These are phyloP conservation scores for Orbicella faveolata DNA, from an alignment of 64 coral and sea anemone genomes.

Conservation along the genomic window DNA sequence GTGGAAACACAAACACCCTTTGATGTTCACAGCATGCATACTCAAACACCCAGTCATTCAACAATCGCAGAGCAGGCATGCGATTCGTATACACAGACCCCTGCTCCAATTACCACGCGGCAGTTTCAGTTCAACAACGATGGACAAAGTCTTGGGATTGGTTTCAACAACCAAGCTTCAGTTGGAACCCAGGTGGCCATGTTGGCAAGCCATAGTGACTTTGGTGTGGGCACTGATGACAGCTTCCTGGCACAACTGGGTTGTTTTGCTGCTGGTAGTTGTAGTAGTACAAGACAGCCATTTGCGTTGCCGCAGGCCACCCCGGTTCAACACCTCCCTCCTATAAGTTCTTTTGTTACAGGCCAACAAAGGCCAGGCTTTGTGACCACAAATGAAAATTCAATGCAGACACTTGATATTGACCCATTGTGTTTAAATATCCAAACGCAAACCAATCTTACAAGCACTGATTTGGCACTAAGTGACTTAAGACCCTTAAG, in stretches of 20 bases:
- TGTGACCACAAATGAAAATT: constrained; percentile 35
- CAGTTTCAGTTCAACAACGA: constrained; percentile 24
- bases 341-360: constrained; percentile 19
- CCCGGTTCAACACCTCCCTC: neutral
- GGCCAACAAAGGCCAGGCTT: neutral
- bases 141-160: neutral
- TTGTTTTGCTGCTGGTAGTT: neutral
- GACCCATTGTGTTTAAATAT: constrained; percentile 18
- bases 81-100: constrained; percentile 34
- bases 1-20: constrained; percentile 29
- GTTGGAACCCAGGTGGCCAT: constrained; percentile 56
- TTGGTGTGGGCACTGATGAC: constrained; percentile 39
- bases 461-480: constrained; percentile 39
- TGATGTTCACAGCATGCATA: constrained; percentile 17
- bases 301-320: constrained; percentile 6
- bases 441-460: constrained; percentile 64
- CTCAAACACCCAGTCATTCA: constrained; percentile 11
- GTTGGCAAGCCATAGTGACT: constrained; percentile 31
- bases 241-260: constrained; percentile 19
- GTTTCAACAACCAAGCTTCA: constrained; percentile 48
- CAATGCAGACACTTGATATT: constrained; percentile 33
- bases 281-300: neutral
- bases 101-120: neutral
- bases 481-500: constrained; percentile 67
- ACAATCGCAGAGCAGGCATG: neutral